Percentiles rank a stretch among this genome's conserved stretches.
phyloP scores from a whole-genome alignment of 2,113 vertebrate species.

The Panthera leo region DNA sequence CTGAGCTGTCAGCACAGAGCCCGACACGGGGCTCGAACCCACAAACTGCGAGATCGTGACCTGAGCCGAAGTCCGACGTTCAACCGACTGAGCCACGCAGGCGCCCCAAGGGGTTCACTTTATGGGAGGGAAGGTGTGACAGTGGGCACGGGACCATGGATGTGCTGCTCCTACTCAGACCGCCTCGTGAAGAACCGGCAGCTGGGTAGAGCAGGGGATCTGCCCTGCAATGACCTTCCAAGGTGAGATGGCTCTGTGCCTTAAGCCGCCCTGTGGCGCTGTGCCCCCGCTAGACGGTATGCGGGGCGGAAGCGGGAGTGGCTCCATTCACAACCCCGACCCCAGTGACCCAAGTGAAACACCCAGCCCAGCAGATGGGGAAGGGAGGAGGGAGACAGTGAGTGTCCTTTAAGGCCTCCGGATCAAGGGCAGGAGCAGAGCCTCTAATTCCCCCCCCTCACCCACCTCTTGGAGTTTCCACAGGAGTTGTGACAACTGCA shows the following conservation, averaged over 20 bases:
- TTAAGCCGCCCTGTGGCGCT: fast-evolving
- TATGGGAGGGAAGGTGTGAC: neutral
- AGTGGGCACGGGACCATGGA: neutral
- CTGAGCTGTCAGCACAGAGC: no score
- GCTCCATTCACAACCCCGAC: fast-evolving
- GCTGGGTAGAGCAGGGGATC: neutral
- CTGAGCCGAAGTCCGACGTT: no score
- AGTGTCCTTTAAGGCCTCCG: neutral
- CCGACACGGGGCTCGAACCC: no score
- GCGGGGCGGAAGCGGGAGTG: neutral
- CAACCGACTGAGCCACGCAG: no score
- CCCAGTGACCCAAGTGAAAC: neutral
- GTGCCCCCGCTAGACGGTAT: no score
- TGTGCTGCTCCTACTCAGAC: neutral
- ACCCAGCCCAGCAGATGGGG: no score
- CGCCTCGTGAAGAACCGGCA: fast-evolving
- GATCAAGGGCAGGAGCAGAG: no score
- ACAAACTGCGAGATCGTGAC: no score
- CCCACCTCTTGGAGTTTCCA: neutral
- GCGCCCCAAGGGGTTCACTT: neutral
- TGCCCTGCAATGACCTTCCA: neutral
- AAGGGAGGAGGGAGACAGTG: fast-evolving
- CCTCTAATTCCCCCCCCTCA: neutral
- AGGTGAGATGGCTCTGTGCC: neutral
- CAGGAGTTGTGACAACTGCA: neutral